A percentile compares a stretch with the other conserved stretches of the same genome.
Evolutionary conservation across 1,140 invertebrate species (phyloP).

Genomic region (Drosophila yakuba): DNA sequence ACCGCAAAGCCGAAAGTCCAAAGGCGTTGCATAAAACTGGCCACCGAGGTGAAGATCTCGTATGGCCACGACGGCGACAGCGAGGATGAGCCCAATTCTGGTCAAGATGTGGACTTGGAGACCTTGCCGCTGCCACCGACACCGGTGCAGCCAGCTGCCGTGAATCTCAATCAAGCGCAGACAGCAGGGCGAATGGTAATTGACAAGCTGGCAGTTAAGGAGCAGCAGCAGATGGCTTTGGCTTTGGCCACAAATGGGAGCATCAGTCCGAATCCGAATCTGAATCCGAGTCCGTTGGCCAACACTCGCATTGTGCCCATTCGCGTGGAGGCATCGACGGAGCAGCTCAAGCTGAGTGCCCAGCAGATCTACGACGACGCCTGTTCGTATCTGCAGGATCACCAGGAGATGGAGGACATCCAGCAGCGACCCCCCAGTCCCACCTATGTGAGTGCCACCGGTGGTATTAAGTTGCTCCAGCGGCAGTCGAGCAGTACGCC

Average conservation of each 20-base stretch:
- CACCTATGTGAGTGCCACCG: conserved; percentile 70
- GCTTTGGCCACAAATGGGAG: conserved; percentile 46
- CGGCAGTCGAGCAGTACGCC: conserved; percentile 43
- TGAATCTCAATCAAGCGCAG: conserved; percentile 36
- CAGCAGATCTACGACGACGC: conserved; percentile 77
- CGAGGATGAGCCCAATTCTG: conserved; percentile 53
- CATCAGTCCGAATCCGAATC: not conserved
- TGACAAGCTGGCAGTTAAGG: conserved; percentile 73
- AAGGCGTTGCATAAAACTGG: conserved; percentile 72
- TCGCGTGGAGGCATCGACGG: conserved; percentile 30
- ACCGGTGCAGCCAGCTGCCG: conserved; percentile 31
- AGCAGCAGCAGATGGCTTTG: conserved; percentile 73
- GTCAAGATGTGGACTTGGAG: conserved; percentile 63
- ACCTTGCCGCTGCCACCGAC: conserved; percentile 64
- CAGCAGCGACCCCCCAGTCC: conserved; percentile 5
- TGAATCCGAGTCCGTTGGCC: conserved; percentile 1
- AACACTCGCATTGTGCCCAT: conserved; percentile 59
- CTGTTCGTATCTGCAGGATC: conserved; percentile 71
- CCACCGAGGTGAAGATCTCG: conserved; percentile 75
- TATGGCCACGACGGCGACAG: conserved; percentile 71
- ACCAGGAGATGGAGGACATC: conserved; percentile 43
- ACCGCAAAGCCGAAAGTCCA: conserved; percentile 56
- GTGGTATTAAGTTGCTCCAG: conserved; percentile 72
- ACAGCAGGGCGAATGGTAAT: conserved; percentile 35
- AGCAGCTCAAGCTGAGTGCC: conserved; percentile 31